Evolutionary conservation across 2,888 invertebrate species (phyloP), one percentile per base, ranked within the genome.

Genomic region (Allacma fusca): DNA sequence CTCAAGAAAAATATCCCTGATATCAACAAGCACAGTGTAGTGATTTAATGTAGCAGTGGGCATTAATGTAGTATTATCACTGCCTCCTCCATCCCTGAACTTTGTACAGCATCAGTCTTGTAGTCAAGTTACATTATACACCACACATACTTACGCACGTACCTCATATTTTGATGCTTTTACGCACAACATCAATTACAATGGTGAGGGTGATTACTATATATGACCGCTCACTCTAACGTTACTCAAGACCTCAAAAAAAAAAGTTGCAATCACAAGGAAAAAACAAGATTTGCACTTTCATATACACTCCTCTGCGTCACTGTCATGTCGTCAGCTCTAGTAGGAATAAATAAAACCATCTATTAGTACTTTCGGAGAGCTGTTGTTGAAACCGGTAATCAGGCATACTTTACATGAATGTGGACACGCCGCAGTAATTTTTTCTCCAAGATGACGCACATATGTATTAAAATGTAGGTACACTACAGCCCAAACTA

Each of bases 271-370:
- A 50, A 50, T 40, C 7, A 40, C 40, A 13, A 16, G n/a, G 2
- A 50, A 50, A 50, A 50, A 50, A 16, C 50, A 50, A 16, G 50
- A 50, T 50, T n/a, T n/a, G 50, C 50, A 50, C 50, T 50, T n/a
- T 19, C 50, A 19, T 50, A 19, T 50, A 50, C 50, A 50, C 50
- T 50, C 16, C n/a, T 50, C 9, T 16, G 50, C 50, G 50, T 50
- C 50, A 50, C 16, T 50, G 19, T 50, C 50, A 50, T 19, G 50
- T 2, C 50, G 50, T 16, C 50, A 50, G 50, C 19, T 34, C 9
- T 34, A 4, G 9, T 50, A 50, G 9, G 16, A 50, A 16, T 50
- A 50, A 50, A 50, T 50, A 13, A 50, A 19, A 50, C 19, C n/a
- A 50, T 19, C 2, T 50, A n/a, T n/a, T 19, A 5, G 5, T 16